Percentiles rank a stretch among this genome's conserved stretches.
These are phyloP conservation scores for Mnemiopsis leidyi DNA, from an alignment of 37 sponge, comb jelly and placozoan species.

Conservation along the genomic window DNA sequence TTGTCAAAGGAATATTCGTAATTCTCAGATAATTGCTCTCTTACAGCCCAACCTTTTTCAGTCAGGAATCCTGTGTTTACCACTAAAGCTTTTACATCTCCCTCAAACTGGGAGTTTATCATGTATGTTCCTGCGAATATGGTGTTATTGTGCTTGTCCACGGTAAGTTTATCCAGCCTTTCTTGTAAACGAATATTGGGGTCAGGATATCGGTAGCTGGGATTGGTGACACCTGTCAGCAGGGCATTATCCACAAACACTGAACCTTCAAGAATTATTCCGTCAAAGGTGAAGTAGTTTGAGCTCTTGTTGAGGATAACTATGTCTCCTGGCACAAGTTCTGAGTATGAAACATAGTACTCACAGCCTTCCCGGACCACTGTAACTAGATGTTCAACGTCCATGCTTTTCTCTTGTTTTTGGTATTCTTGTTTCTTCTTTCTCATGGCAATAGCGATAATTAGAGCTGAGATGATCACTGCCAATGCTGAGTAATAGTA, in stretches of 20 bases:
- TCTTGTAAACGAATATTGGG: neutral
- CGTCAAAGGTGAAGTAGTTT: neutral
- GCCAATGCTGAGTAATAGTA: neutral
- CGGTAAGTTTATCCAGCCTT: neutral
- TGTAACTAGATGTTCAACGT: neutral
- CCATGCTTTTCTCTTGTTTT: neutral
- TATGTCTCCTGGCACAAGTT: conserved; percentile 21
- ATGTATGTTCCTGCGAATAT: conserved; percentile 1
- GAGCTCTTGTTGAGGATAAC: conserved; percentile 5
- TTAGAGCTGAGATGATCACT: neutral
- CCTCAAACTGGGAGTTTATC: neutral
- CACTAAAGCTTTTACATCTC: neutral
- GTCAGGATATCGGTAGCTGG: neutral
- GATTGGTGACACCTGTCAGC: neutral
- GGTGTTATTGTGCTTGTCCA: neutral
- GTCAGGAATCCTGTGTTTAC: conserved; percentile 38
- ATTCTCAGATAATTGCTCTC: neutral
- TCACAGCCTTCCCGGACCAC: neutral
- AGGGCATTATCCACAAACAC: neutral
- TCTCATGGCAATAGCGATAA: neutral
- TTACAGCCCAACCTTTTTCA: neutral
- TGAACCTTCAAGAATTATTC: neutral
- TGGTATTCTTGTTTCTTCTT: neutral
- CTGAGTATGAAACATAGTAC: neutral
- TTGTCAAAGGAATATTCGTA: neutral